Percentiles rank a stretch among this genome's conserved stretches.
Evolutionary conservation across 2,113 vertebrate species (phyloP).

Genomic region (Cyphomyrus discorhynchus): DNA sequence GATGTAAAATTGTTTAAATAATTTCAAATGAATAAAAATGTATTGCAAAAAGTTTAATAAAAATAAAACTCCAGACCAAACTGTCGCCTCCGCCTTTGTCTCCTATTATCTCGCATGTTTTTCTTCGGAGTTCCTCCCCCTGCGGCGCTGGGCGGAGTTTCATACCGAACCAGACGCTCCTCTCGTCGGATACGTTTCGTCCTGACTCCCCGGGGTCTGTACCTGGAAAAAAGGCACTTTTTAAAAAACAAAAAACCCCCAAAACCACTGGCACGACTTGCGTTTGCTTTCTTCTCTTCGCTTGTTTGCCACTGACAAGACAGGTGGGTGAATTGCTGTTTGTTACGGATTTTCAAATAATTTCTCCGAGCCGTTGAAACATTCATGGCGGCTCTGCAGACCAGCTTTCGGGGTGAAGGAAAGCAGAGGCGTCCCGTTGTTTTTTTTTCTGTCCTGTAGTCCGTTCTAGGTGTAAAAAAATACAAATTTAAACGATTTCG

Average conservation of each 20-base stretch:
- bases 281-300: conserved; percentile 18
- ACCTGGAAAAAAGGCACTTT: conserved; percentile 48
- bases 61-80: conserved; percentile 16
- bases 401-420: conserved; percentile 53
- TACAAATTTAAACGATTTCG: too few species aligned
- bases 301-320: conserved; percentile 18
- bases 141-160: conserved; percentile 76
- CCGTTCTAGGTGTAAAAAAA: background rate
- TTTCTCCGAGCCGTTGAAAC: conserved; percentile 56
- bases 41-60: background rate
- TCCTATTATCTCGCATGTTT: conserved; percentile 53
- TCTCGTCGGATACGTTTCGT: conserved; percentile 71
- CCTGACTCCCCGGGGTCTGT: conserved; percentile 68
- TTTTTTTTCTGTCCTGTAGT: background rate
- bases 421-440: conserved; percentile 39
- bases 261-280: conserved; percentile 25
- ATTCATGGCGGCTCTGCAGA: conserved; percentile 68
- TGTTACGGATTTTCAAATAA: conserved; percentile 42
- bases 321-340: conserved; percentile 48
- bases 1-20: background rate
- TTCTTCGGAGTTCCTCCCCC: conserved; percentile 71
- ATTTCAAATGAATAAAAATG: background rate
- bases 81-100: conserved; percentile 61
- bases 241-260: conserved; percentile 24
- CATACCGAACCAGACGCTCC: conserved; percentile 73